Evolutionary conservation across 2,113 vertebrate genomes (phyloP), one percentile per base, ranked within the genome.

Genomic region (Gobius niger): DNA sequence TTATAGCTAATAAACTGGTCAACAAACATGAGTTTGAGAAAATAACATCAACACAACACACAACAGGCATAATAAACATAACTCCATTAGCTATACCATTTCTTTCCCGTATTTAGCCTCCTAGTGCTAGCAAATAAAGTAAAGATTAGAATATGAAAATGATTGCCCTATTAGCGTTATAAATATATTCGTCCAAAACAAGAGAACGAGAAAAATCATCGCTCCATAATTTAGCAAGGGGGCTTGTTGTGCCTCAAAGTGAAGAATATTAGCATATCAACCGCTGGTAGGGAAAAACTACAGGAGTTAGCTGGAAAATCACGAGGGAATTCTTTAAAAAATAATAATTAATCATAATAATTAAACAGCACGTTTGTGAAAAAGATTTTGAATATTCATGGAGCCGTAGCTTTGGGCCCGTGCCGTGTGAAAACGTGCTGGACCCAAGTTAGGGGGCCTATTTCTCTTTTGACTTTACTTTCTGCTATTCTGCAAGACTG

Each of bases 221-320:
- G 13, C 54, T 57, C 54, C 54, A 57, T 57, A 40, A 40, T 57
- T 57, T 40, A 57, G 53, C 53, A 40, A 4, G 10, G 10, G 7
- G 24, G 24, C 54, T 57, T 57, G 34, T 57, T 57, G 54, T 34
- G 54, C 24, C 54, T 57, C 54, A 57, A 14, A 57, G 54, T 40
- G 19, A 40, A 14, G 12, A 15, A 40, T 40, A 57, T 40, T 57
- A 40, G 54, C 54, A 57, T 40, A 57, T 19, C 24, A 57, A 57
- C 19, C 40, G 54, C 54, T 56, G 5, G 18, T 34, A 18, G 53
- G 12, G 19, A 54, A 18, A 54, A 54, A 57, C 19, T 57, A 57
- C 54, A 57, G 12, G 40, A 10, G 11, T 14, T 19, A 57, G 54
- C 54, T 18, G 1, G 24, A 40, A 40, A 19, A 57, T 12, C 54